Evolutionary conservation across 1,140 invertebrate genomes (phyloP), one percentile per base, ranked within the genome.

Genomic region (Heliothis subflexa): DNA sequence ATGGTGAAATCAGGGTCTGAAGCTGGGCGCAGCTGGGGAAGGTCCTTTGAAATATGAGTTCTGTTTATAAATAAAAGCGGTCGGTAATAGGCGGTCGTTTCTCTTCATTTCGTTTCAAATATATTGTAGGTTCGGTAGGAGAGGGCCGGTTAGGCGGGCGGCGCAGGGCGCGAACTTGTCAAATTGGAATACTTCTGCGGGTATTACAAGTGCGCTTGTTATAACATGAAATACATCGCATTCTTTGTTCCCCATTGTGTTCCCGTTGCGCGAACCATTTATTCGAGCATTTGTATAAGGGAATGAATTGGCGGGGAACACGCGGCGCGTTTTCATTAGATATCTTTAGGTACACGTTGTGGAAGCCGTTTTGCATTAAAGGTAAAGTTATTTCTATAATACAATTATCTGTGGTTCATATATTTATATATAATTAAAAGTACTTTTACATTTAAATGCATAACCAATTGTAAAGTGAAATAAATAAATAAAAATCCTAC

Each of bases 51-150:
- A 78, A 82, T 82, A 82, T 82, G 68, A 59, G 74, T 50, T 52
- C 70, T 85, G 84, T 88, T 83, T 77, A 88, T 86, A 83, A 88
- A 79, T 82, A 78, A 79, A 79, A 83, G 64, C 73, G 73, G 79
- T 64, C 64, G 79, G 80, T 86, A 88, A 86, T 85, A 80, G 80
- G 55, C 16, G 62, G 81, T 77, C 78, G 83, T 84, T 85, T 81
- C 75, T 88, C 85, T 86, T 86, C 82, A 85, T 86, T 88, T 82
- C 73, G 55, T 50, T 68, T 71, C 72, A 84, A 77, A 82, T 74
- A 73, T 73, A 84, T 82, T 49, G 85, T 78, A 72, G 74, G 55
- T 79, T 47, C n/a, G 71, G 71, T 78, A 80, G 25, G 28, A 25
- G 21, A 25, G 18, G 14, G 78, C 40, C 18, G 50, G 61, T 18